Evolutionary conservation across 1,140 invertebrate species (phyloP).

Genomic region (Calycopis cecrops): DNA sequence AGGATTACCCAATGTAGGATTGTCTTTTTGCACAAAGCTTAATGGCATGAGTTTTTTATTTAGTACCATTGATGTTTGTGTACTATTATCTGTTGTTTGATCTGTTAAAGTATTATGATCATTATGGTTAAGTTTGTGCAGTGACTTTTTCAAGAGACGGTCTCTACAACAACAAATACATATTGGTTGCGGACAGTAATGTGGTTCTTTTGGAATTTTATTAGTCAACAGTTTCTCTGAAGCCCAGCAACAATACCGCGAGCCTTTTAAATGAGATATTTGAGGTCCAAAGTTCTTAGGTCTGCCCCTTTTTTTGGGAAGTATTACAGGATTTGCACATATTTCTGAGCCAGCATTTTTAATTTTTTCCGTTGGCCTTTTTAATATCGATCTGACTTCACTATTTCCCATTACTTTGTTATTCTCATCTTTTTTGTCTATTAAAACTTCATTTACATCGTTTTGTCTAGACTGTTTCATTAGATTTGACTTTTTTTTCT

Average conservation of each 20-base stretch:
- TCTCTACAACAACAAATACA: conserved; percentile 30
- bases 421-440: neutral
- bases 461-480: neutral
- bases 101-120: neutral
- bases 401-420: neutral
- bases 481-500: neutral
- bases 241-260: conserved; percentile 29
- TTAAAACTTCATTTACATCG: neutral
- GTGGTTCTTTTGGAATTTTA: neutral
- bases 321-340: neutral
- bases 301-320: conserved; percentile 2
- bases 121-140: neutral
- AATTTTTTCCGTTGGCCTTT: neutral
- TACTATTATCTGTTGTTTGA: neutral
- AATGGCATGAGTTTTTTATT: too few species aligned
- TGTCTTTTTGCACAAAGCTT: too few species aligned
- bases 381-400: neutral
- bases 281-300: too few species aligned
- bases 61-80: neutral
- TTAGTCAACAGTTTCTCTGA: conserved; percentile 17
- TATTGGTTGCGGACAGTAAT: conserved; percentile 17
- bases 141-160: conserved; percentile 15
- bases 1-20: neutral
- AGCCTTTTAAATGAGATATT: too few species aligned
- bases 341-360: neutral